Conservation (phyloP, 2,888 invertebrate species). For the Chironomus riparius region DNA sequence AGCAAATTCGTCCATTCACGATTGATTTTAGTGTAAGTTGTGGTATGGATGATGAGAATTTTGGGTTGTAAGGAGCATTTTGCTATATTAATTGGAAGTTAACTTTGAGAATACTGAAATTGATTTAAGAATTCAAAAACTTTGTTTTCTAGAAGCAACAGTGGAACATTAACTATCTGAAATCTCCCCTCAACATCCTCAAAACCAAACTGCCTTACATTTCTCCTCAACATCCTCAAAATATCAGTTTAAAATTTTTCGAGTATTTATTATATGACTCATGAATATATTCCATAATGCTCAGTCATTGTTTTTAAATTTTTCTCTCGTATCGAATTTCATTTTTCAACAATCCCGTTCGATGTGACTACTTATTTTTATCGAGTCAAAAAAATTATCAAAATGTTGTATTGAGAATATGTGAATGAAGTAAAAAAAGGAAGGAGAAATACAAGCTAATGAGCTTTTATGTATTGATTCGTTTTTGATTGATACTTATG, state of each 20-base stretch:
- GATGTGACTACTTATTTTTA: too few relatives aligned
- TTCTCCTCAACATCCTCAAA: background rate
- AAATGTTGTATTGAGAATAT: background rate
- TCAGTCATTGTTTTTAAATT: constrained; percentile 19
- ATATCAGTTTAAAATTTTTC: background rate
- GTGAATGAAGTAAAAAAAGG: background rate
- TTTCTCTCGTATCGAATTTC: background rate
- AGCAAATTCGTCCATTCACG: too few relatives aligned
- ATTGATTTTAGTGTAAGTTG: too few relatives aligned
- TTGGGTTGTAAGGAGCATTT: too few relatives aligned
- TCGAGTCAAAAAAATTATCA: background rate
- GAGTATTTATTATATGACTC: constrained; percentile 15
- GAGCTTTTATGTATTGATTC: constrained; percentile 10
- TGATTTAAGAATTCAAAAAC: too few relatives aligned
- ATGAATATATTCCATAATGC: constrained; percentile 25
- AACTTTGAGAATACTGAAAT: too few relatives aligned
- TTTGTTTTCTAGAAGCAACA: too few relatives aligned
- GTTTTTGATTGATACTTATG: constrained; percentile 4
- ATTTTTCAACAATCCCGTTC: background rate
- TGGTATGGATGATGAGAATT: too few relatives aligned
- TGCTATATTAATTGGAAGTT: background rate
- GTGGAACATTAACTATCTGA: too few relatives aligned
- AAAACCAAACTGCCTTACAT: background rate
- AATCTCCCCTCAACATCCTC: background rate
- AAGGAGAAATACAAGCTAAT: background rate